phyloP scores from a whole-genome alignment of 2,888 invertebrate genomes.

The Hirtodrosophila trivittata region DNA sequence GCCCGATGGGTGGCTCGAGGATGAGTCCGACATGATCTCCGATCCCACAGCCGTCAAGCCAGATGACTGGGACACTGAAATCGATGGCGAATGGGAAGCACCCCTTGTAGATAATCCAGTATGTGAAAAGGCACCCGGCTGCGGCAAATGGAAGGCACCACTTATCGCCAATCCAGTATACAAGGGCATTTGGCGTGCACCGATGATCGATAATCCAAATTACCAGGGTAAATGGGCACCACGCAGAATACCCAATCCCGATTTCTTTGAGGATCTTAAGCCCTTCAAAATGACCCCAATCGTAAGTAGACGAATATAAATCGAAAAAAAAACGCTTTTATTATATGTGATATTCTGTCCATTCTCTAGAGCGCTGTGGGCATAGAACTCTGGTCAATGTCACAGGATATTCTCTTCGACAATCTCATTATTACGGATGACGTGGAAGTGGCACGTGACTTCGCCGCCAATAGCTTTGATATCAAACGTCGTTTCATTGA shows the following conservation, averaged over 20 bases:
- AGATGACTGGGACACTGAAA: conserved; percentile 98
- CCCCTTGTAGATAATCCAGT: conserved; percentile 95
- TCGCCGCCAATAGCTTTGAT: conserved; percentile 93
- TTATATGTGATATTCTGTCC: not conserved
- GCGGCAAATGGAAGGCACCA: conserved; percentile 95
- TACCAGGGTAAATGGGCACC: conserved; percentile 98
- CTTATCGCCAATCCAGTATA: conserved; percentile 94
- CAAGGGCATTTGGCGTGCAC: conserved; percentile 96
- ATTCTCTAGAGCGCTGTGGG: conserved; percentile 92
- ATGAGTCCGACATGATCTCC: conserved; percentile 93
- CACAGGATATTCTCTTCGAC: conserved; percentile 96
- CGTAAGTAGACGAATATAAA: conserved; percentile 86
- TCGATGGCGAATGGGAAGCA: conserved; percentile 99
- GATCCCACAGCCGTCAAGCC: conserved; percentile 95
- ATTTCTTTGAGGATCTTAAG: conserved; percentile 94
- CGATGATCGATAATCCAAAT: conserved; percentile 95
- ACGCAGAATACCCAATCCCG: conserved; percentile 93
- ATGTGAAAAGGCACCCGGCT: conserved; percentile 92
- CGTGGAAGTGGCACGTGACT: conserved; percentile 89
- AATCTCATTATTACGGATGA: conserved; percentile 96
- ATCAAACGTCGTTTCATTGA: conserved; percentile 92
- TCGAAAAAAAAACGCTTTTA: too few relatives aligned
- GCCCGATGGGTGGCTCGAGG: conserved; percentile 96
- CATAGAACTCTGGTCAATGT: conserved; percentile 99
- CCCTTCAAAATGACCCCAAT: conserved; percentile 96